A percentile compares a stretch with the other conserved stretches of the same genome.
These are phyloP conservation scores for Orientallactaga bullata DNA, from an alignment of 2,113 vertebrate species.

Conservation along the genomic window DNA sequence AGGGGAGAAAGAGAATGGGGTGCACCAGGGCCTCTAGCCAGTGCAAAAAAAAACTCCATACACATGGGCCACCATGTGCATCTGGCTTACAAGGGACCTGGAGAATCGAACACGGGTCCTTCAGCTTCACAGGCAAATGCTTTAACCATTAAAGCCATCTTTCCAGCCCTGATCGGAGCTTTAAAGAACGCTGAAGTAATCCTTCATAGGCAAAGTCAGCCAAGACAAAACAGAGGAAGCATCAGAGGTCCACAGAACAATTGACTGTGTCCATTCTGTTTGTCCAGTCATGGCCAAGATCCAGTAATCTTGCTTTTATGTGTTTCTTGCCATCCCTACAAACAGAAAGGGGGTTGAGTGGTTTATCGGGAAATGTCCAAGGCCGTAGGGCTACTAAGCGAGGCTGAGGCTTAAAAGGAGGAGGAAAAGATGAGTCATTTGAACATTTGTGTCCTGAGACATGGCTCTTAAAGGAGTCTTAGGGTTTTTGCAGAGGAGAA, in stretches of 20 bases:
- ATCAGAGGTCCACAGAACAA: background rate
- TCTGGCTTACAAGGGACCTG: no score
- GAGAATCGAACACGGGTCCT: no score
- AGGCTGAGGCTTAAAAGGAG: background rate
- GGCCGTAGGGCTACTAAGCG: background rate
- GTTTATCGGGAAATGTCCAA: constrained; percentile 71
- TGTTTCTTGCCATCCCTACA: background rate
- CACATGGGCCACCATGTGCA: no score
- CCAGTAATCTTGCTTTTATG: background rate
- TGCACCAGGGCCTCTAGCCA: no score
- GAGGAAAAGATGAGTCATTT: constrained; percentile 66
- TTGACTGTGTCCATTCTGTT: background rate
- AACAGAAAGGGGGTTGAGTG: constrained; percentile 44
- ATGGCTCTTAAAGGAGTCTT: constrained; percentile 80
- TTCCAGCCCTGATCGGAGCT: background rate
- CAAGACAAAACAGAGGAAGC: background rate
- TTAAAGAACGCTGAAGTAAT: background rate
- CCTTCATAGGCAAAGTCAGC: background rate
- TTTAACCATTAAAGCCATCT: no score
- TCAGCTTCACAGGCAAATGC: no score
- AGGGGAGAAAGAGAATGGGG: no score
- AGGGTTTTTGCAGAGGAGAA: constrained; percentile 83
- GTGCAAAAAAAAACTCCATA: no score
- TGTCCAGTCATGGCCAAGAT: background rate
- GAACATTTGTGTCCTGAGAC: constrained; percentile 81